Base-by-base conservation (phyloP, 2,113 vertebrate species). In the Pterocles orientalis region DNA sequence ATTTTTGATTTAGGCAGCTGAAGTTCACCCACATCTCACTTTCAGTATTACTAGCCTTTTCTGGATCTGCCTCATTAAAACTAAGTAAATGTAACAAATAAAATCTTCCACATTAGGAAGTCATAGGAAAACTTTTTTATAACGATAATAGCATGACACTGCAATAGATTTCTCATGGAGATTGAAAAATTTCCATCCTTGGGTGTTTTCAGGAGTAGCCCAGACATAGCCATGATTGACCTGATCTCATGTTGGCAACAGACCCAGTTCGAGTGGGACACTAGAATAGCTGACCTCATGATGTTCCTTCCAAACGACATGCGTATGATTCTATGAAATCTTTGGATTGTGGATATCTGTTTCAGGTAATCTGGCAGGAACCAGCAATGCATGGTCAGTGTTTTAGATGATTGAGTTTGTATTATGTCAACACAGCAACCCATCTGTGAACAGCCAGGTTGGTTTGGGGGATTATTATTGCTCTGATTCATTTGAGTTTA, bases 151-250 rank as follows among this genome's bases (percentile, higher is more conserved):
- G 28, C 14, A 58, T 17, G 75, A 14, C 25, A 54, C 0, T 4
- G 9, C 33, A 64, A 68, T 7, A 76, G 58, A 64, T 85, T 71
- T 41, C 9, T 7, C 5, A 36, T 4, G 13, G 7, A 31, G 18
- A 57, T 3, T 1, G 0, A 14, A 36, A 2, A 31, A 14, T 31
- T 66, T 82, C 60, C 3, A 0, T 62, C 56, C 43, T 58, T 31
- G 21, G 28, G 84, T 31, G 7, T 87, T 78, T 93, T 73, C 10
- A 47, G 23, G 10, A 73, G 18, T 15, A 77, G 50, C 14, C 18
- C 69, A 61, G 26, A 62, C 17, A 25, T 28, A 57, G 17, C 3
- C 7, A 14, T 31, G 9, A 69, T 11, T 92, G 23, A 66, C 15
- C 6, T n/a, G 36, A 53, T 66, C 23, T 57, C 12, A 7, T 48